Base-by-base conservation (phyloP, 1,140 invertebrate species). In the Lineus longissimus region DNA sequence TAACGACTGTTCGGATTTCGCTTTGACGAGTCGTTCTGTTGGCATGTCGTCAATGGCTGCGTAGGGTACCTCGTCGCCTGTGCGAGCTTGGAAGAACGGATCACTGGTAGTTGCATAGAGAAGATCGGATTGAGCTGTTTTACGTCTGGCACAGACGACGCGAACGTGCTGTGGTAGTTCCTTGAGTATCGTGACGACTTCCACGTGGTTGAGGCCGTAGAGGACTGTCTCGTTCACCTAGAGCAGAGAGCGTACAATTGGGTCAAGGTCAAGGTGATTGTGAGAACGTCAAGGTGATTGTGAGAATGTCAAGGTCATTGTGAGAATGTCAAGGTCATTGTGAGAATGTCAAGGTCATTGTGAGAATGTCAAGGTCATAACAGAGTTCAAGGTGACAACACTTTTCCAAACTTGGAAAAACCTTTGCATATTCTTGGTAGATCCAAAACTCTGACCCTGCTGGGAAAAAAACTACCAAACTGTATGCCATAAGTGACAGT, bases 161-260 rank as follows among this genome's bases (percentile, higher is more conserved):
- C 93, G 88, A 55, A 98, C 94, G 80, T 93, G 88, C 72, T 93
- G 86, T 0, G 95, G 95, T 64, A 97, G 84, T 78, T 97, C 94
- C 84, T 97, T 97, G 19, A 98, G 84, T 72, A 96, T 95, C 62
- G 89, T 90, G 56, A 98, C 95, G 61, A 97, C 95, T 81, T 97
- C 94, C 77, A 94, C 87, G 79, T 97, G 94, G 84, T 96, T 95
- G 85, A 97, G 91, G 45, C 95, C 95, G 56, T 97, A 85, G n/a
- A 99, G 83, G 61, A 92, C 87, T 74, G 92, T 89, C 4, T 94
- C 94, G 83, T 99, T 99, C 4, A 98, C 95, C 89, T 97, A 85
- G 66, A 82, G 68, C 77, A 66, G 67, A 59, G 59, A 63, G 4
- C 33, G 33, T 4, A 15, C 33, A 23, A 19, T 55, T 22, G 19